Conservation (phyloP, 2,888 invertebrate genomes). For the Synanthedon andrenaeformis region DNA sequence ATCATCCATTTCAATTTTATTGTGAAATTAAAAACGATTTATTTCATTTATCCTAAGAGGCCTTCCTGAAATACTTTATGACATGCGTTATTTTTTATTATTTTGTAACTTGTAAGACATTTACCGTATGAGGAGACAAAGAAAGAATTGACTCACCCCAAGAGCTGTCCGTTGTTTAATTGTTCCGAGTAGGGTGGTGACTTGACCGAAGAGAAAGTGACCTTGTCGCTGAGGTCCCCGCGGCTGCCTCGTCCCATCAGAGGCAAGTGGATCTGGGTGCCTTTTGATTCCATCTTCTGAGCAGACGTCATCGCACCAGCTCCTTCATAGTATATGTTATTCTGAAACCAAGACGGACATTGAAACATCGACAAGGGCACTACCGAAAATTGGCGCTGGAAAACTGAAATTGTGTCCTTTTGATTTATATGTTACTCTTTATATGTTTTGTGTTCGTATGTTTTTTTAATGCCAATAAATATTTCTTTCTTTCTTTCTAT, state of each 20-base stretch:
- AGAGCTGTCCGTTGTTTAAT: constrained; percentile 74
- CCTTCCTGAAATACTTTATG: no score
- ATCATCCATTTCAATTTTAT: no score
- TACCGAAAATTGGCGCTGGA: neutral
- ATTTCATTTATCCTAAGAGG: no score
- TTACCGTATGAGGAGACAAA: no score
- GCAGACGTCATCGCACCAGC: constrained; percentile 54
- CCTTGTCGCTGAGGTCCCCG: constrained; percentile 57
- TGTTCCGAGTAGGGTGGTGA: constrained; percentile 63
- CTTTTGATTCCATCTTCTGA: constrained; percentile 63
- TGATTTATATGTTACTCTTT: no score
- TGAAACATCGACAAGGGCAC: neutral
- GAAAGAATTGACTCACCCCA: constrained; percentile 56
- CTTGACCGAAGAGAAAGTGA: constrained; percentile 53
- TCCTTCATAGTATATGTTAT: constrained; percentile 42
- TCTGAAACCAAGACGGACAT: constrained; percentile 23
- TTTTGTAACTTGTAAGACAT: no score
- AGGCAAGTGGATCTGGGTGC: constrained; percentile 67
- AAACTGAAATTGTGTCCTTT: neutral
- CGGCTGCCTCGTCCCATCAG: constrained; percentile 54
- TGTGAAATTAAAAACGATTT: no score
- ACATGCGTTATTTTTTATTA: no score
- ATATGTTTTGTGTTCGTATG: no score
- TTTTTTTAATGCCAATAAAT: no score
- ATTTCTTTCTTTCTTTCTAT: no score